A percentile compares a stretch with the other conserved stretches of the same genome.
These are phyloP conservation scores for Schizopygopsis malacanthus DNA, from an alignment of 2,797 vertebrate species.

Conservation along the genomic window DNA sequence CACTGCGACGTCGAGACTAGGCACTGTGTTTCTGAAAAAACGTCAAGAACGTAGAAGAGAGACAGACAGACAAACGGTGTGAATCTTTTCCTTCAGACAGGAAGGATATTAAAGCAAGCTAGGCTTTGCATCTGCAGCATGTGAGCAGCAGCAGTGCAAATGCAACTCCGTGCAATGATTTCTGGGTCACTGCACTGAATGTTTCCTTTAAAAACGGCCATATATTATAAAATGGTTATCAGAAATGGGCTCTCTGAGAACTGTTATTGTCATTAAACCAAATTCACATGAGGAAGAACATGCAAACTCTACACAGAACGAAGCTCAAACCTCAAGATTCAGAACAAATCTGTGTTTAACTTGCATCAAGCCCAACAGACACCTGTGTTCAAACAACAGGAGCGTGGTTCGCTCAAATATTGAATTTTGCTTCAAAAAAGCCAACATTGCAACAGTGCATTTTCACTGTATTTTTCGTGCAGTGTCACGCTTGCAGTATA, in stretches of 20 bases:
- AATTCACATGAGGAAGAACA: not conserved
- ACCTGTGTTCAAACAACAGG: not conserved
- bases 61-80: not conserved
- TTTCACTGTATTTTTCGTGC: not conserved
- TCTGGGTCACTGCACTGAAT: not conserved
- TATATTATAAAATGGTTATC: not conserved
- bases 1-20: slow-evolving; percentile 27
- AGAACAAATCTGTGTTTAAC: too few relatives aligned
- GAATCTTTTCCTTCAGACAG: not conserved
- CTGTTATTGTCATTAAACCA: not conserved
- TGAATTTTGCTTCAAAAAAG: not conserved
- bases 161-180: not conserved
- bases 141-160: not conserved
- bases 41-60: not conserved
- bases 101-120: not conserved
- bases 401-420: not conserved
- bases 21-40: slow-evolving; percentile 31
- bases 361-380: not conserved
- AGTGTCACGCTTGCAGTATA: not conserved
- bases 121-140: not conserved
- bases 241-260: too few relatives aligned
- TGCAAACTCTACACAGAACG: not conserved
- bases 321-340: not conserved
- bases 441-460: not conserved
- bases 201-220: not conserved